A percentile compares a stretch with the other conserved stretches of the same genome.
These are phyloP conservation scores for Phasianus colchicus DNA, from an alignment of 2,113 vertebrate genomes.

Conservation along the genomic window DNA sequence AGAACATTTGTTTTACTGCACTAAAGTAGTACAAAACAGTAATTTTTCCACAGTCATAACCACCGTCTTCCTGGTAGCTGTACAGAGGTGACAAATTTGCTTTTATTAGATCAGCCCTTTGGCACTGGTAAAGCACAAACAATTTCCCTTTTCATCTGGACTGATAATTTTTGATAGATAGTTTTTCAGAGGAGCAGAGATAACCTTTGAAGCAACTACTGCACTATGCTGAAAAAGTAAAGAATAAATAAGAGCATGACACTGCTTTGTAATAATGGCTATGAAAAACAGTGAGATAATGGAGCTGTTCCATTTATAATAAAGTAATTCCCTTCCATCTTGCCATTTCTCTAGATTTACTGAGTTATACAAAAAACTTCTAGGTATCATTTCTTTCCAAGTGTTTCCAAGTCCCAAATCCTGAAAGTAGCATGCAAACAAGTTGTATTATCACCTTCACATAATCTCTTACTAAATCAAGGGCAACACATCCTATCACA, in stretches of 20 bases:
- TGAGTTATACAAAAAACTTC: neutral
- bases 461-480: neutral
- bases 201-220: constrained; percentile 1
- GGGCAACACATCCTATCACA: neutral
- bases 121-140: neutral
- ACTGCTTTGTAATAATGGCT: neutral
- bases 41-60: neutral
- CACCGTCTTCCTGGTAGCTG: neutral
- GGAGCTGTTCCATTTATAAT: neutral
- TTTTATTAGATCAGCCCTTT: constrained; percentile 29
- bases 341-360: neutral
- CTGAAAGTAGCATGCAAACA: neutral
- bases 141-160: neutral
- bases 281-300: neutral
- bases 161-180: constrained; percentile 37
- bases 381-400: neutral
- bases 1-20: neutral
- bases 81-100: neutral
- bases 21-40: neutral
- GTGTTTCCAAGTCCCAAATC: neutral
- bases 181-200: neutral
- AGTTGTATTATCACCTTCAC: neutral
- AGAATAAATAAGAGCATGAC: neutral
- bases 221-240: neutral
- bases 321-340: neutral